A percentile compares a stretch with the other conserved stretches of the same genome.
Evolutionary conservation across 1,140 invertebrate genomes (phyloP).

Genomic region (Drosophila repleta): DNA sequence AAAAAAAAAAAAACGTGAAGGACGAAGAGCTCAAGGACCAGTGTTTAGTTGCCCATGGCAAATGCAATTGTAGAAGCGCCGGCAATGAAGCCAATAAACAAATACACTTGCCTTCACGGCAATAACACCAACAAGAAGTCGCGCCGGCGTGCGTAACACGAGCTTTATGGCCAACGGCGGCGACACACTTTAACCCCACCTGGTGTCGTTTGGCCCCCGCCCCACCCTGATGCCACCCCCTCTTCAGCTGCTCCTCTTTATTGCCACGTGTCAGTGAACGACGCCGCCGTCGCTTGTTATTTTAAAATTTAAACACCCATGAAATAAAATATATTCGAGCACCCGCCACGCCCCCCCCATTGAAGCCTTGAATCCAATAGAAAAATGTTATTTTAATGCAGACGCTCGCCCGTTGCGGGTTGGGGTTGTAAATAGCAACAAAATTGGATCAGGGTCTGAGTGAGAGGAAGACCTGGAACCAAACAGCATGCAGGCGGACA

Average conservation of each 20-base stretch:
- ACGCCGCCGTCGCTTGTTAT: constrained; percentile 70
- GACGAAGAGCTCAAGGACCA: constrained; percentile 18
- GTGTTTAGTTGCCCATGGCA: constrained; percentile 74
- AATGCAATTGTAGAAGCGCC: constrained; percentile 72
- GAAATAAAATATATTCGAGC: constrained; percentile 72
- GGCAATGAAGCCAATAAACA: constrained; percentile 79
- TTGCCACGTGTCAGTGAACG: constrained; percentile 68
- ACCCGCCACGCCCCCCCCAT: constrained; percentile 6
- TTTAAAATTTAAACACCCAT: constrained; percentile 82
- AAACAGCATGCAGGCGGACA: constrained; percentile 16
- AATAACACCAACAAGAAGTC: constrained; percentile 40
- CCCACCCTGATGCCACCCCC: not conserved
- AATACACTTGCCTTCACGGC: constrained; percentile 63
- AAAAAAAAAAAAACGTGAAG: not conserved
- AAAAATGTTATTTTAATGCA: constrained; percentile 78
- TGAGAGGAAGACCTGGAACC: too few relatives aligned
- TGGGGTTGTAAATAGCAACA: constrained; percentile 39
- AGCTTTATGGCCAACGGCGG: constrained; percentile 55
- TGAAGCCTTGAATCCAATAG: constrained; percentile 77
- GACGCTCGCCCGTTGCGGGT: constrained; percentile 53
- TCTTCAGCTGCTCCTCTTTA: constrained; percentile 2
- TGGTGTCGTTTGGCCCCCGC: constrained; percentile 27
- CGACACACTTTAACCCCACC: constrained; percentile 59
- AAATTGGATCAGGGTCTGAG: constrained; percentile 73
- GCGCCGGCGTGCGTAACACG: constrained; percentile 37